Conservation (phyloP, 1,140 invertebrate species). For the Riptortus pedestris region DNA sequence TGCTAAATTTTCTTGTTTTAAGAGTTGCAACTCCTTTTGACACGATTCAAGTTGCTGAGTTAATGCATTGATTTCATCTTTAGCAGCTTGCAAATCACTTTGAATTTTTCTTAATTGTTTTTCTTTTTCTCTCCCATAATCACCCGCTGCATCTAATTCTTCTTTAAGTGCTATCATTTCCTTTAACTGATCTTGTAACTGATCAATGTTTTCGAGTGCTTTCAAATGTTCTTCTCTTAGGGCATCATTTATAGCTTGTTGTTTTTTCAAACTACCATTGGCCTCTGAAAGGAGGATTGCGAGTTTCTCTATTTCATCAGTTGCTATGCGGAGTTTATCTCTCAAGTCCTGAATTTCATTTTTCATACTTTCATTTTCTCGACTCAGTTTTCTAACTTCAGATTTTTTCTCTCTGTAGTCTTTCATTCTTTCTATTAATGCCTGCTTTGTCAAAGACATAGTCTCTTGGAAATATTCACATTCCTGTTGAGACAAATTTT, state of each 20-base stretch:
- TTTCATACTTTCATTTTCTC: constrained; percentile 13
- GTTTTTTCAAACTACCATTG: constrained; percentile 2
- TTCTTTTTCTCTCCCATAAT: neutral
- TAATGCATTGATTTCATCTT: neutral
- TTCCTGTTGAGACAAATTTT: neutral
- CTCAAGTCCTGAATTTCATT: neutral
- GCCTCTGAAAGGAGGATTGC: neutral
- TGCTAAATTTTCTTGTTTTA: neutral
- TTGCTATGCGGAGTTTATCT: constrained; percentile 10
- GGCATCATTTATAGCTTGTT: constrained; percentile 2
- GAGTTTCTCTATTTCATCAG: constrained; percentile 18
- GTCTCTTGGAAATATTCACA: constrained; percentile 19
- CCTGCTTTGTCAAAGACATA: constrained; percentile 13
- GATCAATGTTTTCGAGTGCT: neutral
- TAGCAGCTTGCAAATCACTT: neutral
- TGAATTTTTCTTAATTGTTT: neutral
- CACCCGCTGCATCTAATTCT: neutral
- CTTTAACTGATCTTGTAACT: neutral
- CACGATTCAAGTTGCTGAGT: neutral
- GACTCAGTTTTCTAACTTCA: neutral
- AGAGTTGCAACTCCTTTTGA: neutral
- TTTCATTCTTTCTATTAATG: neutral
- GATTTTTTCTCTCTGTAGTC: constrained; percentile 16
- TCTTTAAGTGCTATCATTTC: neutral
- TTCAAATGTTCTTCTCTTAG: constrained; percentile 9